Evolutionary conservation across 2,888 invertebrate genomes (phyloP).

Genomic region (Dynastes hyllus): DNA sequence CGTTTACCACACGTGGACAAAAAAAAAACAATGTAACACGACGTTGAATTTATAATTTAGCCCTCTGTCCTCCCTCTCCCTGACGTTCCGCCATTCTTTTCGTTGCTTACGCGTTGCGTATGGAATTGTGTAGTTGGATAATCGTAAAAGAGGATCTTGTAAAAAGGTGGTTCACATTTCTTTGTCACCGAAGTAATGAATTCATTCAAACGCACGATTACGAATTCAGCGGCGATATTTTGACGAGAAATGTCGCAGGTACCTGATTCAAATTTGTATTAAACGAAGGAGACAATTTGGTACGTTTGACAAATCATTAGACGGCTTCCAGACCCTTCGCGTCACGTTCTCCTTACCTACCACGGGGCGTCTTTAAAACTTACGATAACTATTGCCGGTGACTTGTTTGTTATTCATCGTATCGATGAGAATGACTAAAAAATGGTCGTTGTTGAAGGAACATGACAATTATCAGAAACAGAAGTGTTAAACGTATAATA

Average conservation of each 20-base stretch:
- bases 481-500: slow-evolving; percentile 21
- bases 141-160: slow-evolving; percentile 57
- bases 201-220: slow-evolving; percentile 50
- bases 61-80: slow-evolving; percentile 23
- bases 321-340: slow-evolving; percentile 16
- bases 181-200: slow-evolving; percentile 50
- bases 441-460: slow-evolving; percentile 16
- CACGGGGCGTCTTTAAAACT: slow-evolving; percentile 40
- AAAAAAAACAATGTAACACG: slow-evolving; percentile 52
- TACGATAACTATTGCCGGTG: slow-evolving; percentile 6
- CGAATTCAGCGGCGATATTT: slow-evolving; percentile 55
- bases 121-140: slow-evolving; percentile 40
- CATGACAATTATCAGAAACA: slow-evolving; percentile 37
- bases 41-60: slow-evolving; percentile 43
- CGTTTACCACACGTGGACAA: slow-evolving; percentile 52
- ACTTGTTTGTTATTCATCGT: slow-evolving; percentile 41
- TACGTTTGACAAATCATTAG: slow-evolving; percentile 36
- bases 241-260: slow-evolving; percentile 52
- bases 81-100: slow-evolving; percentile 17
- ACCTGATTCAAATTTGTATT: slow-evolving; percentile 57
- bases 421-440: slow-evolving; percentile 21
- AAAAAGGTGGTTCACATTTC: slow-evolving; percentile 63
- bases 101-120: slow-evolving; percentile 31
- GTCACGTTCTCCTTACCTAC: slow-evolving; percentile 40
- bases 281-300: slow-evolving; percentile 38